A percentile compares a stretch with the other conserved stretches of the same genome.
These are phyloP conservation scores for Diarsia rubi DNA, from an alignment of 2,888 invertebrate species.

Conservation along the genomic window DNA sequence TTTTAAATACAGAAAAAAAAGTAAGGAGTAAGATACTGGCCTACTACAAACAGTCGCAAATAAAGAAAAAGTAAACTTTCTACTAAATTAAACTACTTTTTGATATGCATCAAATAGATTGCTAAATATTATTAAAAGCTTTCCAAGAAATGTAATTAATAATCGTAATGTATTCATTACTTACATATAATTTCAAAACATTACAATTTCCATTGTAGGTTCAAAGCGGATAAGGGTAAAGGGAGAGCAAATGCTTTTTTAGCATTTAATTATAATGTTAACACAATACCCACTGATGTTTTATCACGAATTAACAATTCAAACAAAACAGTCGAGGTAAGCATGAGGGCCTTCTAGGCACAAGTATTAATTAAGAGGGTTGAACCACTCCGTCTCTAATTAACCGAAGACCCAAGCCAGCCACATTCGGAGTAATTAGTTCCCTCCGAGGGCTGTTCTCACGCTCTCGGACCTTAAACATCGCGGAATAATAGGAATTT, in stretches of 20 bases:
- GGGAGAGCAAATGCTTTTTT: constrained; percentile 69
- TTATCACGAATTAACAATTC: constrained; percentile 87
- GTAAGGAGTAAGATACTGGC: no score
- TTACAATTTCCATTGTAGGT: constrained; percentile 45
- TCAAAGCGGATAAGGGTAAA: constrained; percentile 55
- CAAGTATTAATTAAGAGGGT: constrained; percentile 91
- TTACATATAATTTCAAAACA: constrained; percentile 17
- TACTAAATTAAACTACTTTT: not conserved
- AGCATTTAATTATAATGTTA: constrained; percentile 79
- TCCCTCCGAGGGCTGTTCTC: constrained; percentile 88
- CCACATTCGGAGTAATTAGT: constrained; percentile 89
- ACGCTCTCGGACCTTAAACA: constrained; percentile 84
- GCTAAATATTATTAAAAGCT: not conserved
- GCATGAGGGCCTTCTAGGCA: constrained; percentile 85
- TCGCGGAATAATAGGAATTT: constrained; percentile 81
- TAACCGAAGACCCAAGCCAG: constrained; percentile 89
- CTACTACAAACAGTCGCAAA: not conserved
- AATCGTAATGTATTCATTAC: constrained; percentile 10
- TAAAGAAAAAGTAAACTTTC: not conserved
- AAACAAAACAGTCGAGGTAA: constrained; percentile 87
- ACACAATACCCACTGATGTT: constrained; percentile 83
- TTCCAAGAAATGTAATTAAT: constrained; percentile 12
- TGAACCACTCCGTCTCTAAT: constrained; percentile 89
- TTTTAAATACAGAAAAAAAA: not conserved
- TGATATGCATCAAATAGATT: not conserved